These are phyloP conservation scores for Helleia helle DNA, from an alignment of 2,888 invertebrate genomes.

Conservation along the genomic window DNA sequence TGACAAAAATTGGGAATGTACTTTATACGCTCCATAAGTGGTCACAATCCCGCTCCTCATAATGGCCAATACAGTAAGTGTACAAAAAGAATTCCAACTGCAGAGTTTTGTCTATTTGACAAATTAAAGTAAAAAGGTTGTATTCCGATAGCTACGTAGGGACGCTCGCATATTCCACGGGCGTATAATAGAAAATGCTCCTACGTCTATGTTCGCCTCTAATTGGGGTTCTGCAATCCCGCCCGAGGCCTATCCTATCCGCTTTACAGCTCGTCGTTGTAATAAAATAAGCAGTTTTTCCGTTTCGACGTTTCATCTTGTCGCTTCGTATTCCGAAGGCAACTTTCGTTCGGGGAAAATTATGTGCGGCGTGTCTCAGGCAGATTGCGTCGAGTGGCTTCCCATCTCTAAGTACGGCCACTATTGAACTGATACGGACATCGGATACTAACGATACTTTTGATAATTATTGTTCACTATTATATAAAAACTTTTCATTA, in stretches of 20 bases:
- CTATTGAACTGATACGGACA: too few relatives aligned
- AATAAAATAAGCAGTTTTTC: slow-evolving; percentile 72
- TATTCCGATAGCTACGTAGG: background rate
- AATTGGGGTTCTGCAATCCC: slow-evolving; percentile 47
- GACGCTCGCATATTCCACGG: slow-evolving; percentile 11
- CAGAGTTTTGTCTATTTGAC: too few relatives aligned
- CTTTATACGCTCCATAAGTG: too few relatives aligned
- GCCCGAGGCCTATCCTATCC: slow-evolving; percentile 44
- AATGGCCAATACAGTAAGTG: too few relatives aligned
- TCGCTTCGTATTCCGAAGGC: slow-evolving; percentile 55
- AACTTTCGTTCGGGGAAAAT: slow-evolving; percentile 46
- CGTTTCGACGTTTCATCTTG: slow-evolving; percentile 61
- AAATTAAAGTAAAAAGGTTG: too few relatives aligned
- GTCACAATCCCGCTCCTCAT: too few relatives aligned
- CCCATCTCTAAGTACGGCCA: too few relatives aligned
- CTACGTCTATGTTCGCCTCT: slow-evolving; percentile 25
- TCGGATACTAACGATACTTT: too few relatives aligned
- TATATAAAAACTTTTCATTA: too few relatives aligned
- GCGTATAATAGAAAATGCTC: slow-evolving; percentile 22
- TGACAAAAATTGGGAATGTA: too few relatives aligned
- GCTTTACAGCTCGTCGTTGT: slow-evolving; percentile 43
- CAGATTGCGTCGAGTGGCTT: slow-evolving; percentile 24
- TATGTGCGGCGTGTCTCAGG: slow-evolving; percentile 38
- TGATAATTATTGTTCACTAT: too few relatives aligned
- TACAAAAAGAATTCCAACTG: too few relatives aligned